A percentile compares a stretch with the other conserved stretches of the same genome.
phyloP scores from a whole-genome alignment of 2,113 vertebrate species.

The Alaudala cheleensis region DNA sequence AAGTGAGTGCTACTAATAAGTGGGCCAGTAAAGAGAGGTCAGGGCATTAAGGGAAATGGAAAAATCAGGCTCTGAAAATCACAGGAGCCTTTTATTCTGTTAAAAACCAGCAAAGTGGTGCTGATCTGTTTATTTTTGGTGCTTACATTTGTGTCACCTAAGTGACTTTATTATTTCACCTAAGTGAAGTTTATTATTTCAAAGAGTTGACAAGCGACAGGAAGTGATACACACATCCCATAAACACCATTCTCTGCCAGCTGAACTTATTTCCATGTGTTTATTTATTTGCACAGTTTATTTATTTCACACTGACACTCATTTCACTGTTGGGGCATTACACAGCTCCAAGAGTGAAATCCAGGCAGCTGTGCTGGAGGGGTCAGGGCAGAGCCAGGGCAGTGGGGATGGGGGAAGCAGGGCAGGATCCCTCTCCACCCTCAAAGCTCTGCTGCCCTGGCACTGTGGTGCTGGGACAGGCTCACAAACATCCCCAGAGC shows the following conservation, averaged over 20 bases:
- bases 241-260: background rate
- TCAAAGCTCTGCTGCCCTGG: background rate
- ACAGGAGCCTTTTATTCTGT: constrained; percentile 1
- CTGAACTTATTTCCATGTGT: background rate
- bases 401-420: background rate
- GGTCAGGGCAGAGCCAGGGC: background rate
- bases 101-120: background rate
- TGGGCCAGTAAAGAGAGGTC: background rate
- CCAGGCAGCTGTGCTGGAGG: background rate
- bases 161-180: too few species aligned
- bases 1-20: constrained; percentile 57
- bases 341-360: background rate
- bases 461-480: background rate
- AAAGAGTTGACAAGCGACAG: background rate
- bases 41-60: constrained; percentile 3
- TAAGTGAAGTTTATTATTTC: background rate
- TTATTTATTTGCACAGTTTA: too few species aligned
- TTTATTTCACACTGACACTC: background rate
- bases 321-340: background rate
- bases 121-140: background rate
- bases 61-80: constrained; percentile 4
- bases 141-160: background rate
- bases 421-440: background rate
- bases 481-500: background rate
- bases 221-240: background rate